Evolutionary conservation across 2,113 vertebrate species (phyloP), one percentile per base, ranked within the genome.

Genomic region (Progne subis): DNA sequence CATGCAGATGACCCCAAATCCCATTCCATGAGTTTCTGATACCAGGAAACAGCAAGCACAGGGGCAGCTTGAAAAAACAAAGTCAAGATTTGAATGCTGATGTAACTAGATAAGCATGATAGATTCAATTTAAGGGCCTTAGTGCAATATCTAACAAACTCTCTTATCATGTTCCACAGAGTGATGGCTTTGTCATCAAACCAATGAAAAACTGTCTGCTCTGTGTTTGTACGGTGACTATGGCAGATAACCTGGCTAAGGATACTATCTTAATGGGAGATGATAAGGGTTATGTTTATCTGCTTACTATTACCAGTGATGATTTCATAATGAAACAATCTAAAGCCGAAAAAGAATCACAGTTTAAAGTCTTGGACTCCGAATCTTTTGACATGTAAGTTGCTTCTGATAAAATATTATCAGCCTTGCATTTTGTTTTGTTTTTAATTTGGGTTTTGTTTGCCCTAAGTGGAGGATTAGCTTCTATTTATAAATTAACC

Each of bases 231-330:
- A 88, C 82, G 6, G 96, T 97, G 43, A 86, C 95, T 16, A 4
- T 52, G 6, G 23, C 96, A 18, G 90, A 97, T 55, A 76, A 97
- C 10, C 34, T 92, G 49, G 67, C 95, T 86, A 82, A 92, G 56
- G 98, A 98, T 50, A 96, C 95, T 43, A 94, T 98, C 60, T 94
- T 98, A 67, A 78, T 98, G 60, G 98, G 98, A 67, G 98, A 98
- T 75, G 96, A 98, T 34, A 98, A 96, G 24, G 98, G 98, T 60
- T 97, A 96, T 71, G 96, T 98, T 70, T 97, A 67, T 53, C 95
- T 91, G 55, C 96, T 97, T 93, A 95, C 97, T 25, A 18, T 98
- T 46, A 97, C 87, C 20, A 97, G 71, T 34, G 97, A 98, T 50
- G 94, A 97, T 44, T 97, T 98, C 39, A 93, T 95, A 72, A 65